A percentile compares a stretch with the other conserved stretches of the same genome.
These are phyloP conservation scores for Nannoperca obscura DNA, from an alignment of 2,797 vertebrate genomes.

Conservation along the genomic window DNA sequence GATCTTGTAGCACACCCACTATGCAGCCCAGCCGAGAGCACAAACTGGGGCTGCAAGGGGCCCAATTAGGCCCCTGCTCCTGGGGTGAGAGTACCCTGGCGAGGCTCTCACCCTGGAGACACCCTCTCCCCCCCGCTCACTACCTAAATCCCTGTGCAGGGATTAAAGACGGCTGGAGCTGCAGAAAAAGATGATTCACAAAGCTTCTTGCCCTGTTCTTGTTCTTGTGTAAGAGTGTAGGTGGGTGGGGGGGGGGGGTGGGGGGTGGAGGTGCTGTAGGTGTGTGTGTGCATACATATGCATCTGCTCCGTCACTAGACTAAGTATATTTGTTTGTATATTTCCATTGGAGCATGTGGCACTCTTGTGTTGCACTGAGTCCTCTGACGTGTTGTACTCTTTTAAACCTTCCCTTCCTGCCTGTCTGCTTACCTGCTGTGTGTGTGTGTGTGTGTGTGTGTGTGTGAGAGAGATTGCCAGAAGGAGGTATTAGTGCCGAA, in stretches of 20 bases:
- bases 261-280: conserved; percentile 1
- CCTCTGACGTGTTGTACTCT: conserved; percentile 16
- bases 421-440: conserved; percentile 17
- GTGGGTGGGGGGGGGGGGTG: conserved; percentile 25
- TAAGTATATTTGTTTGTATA: conserved; percentile 23
- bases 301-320: not conserved
- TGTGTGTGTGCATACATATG: conserved; percentile 34
- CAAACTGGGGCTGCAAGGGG: conserved; percentile 36
- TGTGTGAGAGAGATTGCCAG: conserved; percentile 7
- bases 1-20: conserved; percentile 37
- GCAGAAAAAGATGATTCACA: conserved; percentile 62
- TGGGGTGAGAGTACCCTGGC: conserved; percentile 41
- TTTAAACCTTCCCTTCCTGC: conserved; percentile 28
- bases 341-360: conserved; percentile 14
- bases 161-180: conserved; percentile 70
- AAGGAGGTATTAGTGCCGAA: conserved; percentile 36
- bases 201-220: conserved; percentile 54
- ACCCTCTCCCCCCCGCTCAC: conserved; percentile 15
- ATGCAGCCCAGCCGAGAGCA: conserved; percentile 32
- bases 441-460: not conserved
- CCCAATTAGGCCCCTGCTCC: conserved; percentile 73
- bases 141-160: conserved; percentile 45
- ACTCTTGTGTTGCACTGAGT: not conserved
- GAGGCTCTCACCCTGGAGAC: conserved; percentile 54
- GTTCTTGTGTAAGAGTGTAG: conserved; percentile 25